A percentile compares a stretch with the other conserved stretches of the same genome.
These are phyloP conservation scores for Hippocampus guttulatus DNA, from an alignment of 2,113 vertebrate species.

Conservation along the genomic window DNA sequence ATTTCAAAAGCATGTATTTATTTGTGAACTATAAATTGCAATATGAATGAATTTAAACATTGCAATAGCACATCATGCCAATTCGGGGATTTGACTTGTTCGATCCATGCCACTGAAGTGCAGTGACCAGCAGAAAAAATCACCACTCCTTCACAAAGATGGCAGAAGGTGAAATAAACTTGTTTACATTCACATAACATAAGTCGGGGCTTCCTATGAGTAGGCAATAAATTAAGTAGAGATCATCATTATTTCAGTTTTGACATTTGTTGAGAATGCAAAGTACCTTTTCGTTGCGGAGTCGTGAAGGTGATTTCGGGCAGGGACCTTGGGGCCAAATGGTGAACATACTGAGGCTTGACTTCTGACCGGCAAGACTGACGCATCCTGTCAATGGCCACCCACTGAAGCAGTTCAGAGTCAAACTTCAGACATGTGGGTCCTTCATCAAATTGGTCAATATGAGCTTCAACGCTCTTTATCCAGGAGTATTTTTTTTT, in stretches of 20 bases:
- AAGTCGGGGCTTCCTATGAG: too few species aligned
- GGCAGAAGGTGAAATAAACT: too few species aligned
- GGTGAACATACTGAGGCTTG: conserved; percentile 52
- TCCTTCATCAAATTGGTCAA: not conserved
- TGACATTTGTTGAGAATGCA: not conserved
- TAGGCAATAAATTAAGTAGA: not conserved
- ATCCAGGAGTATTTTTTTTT: not conserved
- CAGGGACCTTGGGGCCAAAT: conserved; percentile 12
- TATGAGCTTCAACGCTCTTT: not conserved
- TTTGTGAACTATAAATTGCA: too few species aligned
- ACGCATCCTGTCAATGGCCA: not conserved
- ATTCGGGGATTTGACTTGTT: too few species aligned
- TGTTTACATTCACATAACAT: too few species aligned
- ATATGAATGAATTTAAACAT: too few species aligned
- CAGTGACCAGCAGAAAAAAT: too few species aligned
- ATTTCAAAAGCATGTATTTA: too few species aligned
- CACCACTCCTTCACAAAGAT: too few species aligned
- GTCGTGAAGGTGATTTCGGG: conserved; percentile 20
- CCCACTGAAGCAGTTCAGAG: not conserved
- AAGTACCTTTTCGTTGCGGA: conserved; percentile 36
- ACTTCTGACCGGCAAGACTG: conserved; percentile 11
- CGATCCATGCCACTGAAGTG: too few species aligned
- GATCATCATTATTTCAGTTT: not conserved
- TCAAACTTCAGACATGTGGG: not conserved
- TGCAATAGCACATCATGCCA: too few species aligned